Evolutionary conservation across 2,888 invertebrate species (phyloP).

Genomic region (Ferrisia virgata): DNA sequence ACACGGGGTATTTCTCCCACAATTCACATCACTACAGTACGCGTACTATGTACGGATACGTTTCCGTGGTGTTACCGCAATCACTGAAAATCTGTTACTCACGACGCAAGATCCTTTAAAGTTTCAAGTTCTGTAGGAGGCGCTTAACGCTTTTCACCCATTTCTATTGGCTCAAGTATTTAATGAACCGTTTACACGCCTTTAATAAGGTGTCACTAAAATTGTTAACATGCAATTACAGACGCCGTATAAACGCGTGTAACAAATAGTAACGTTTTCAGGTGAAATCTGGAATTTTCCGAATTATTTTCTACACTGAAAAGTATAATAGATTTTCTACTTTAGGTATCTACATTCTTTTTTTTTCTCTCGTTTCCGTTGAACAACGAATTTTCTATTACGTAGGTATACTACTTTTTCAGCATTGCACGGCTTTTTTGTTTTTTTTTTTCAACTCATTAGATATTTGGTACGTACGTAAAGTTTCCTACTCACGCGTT

Average conservation of each 20-base stretch:
- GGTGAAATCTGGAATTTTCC: background rate
- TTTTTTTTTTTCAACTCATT: no score
- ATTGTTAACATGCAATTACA: conserved; percentile 42
- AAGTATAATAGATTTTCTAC: background rate
- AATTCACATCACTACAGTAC: conserved; percentile 11
- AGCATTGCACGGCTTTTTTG: no score
- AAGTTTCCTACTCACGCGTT: no score
- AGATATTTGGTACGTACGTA: no score
- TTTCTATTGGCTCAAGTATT: background rate
- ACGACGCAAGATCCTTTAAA: conserved; percentile 24
- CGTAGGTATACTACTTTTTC: no score
- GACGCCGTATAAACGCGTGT: conserved; percentile 25
- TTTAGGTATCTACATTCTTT: background rate
- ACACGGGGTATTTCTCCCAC: background rate
- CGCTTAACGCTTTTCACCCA: background rate
- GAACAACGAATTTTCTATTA: no score
- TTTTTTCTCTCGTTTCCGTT: no score
- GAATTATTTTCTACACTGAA: background rate
- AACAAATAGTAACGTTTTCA: conserved; percentile 11
- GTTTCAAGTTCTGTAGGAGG: conserved; percentile 24
- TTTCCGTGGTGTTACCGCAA: conserved; percentile 1
- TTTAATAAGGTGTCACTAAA: conserved; percentile 41
- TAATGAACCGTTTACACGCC: conserved; percentile 41
- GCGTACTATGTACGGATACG: background rate
- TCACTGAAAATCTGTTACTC: conserved; percentile 24